Evolutionary conservation across 2,888 invertebrate species (phyloP), one percentile per base, ranked within the genome.

Genomic region (Lochmaea capreae): DNA sequence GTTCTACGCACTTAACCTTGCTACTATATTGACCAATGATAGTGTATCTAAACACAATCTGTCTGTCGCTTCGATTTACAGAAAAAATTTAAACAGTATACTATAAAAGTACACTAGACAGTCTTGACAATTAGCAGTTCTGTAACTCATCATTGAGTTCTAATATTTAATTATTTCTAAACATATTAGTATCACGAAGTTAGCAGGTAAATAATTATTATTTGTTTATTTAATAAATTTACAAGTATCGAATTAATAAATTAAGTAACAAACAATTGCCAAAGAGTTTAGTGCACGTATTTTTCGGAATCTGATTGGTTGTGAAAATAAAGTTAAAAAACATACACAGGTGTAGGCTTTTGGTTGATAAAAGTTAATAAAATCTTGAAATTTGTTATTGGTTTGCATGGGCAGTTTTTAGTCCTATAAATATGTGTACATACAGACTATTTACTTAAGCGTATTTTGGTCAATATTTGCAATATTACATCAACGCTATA

Each of bases 131-230:
- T 68, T 61, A 68, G 46, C 67, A 68, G 67, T 26, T 46, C 46
- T 11, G 43, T 26, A 22, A 26, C 65, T 65, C 9, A 65, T 46
- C 65, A 65, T 46, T 43, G 46, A 22, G 26, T 65, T 49, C 22
- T 49, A 43, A 18, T 63, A 43, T 46, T 63, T 5, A 16, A 46
- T 46, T 54, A 66, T 66, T 66, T 49, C 12, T 26, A 52, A 54
- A 18, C 12, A 33, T 18, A 14, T 70, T 52, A 65, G 54, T 71
- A 12, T 58, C 26, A 59, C 58, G 46, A 66, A 66, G 65, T 83
- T 82, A 83, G 79, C 81, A 79, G 71, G 79, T 73, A 79, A 81
- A 81, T 78, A 81, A 79, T 77, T 78, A 80, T 70, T 78, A 80
- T 68, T 75, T 76, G 77, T 79, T 77, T 42, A 65, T 68, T 65